Percentiles rank a stretch among this genome's conserved stretches.
Evolutionary conservation across 1,140 invertebrate genomes (phyloP).

Genomic region (Drosophila nikananu): DNA sequence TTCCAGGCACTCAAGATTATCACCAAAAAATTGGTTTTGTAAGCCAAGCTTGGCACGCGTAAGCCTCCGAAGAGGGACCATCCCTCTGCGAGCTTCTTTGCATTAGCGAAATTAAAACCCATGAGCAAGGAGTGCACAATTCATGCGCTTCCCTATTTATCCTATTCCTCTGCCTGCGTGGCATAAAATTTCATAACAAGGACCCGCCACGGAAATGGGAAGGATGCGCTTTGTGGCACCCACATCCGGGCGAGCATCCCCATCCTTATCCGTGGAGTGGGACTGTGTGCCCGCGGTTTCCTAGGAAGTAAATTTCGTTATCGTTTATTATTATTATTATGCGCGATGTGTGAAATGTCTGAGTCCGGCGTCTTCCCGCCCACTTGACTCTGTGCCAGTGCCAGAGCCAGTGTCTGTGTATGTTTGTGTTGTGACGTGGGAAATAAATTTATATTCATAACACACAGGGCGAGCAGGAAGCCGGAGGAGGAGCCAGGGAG

Average conservation of each 20-base stretch:
- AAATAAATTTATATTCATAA: constrained; percentile 84
- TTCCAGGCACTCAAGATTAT: constrained; percentile 12
- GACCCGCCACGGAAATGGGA: constrained; percentile 58
- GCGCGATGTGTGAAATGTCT: constrained; percentile 81
- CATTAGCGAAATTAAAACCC: constrained; percentile 49
- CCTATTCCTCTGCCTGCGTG: constrained; percentile 53
- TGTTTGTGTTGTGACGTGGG: constrained; percentile 73
- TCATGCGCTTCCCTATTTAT: constrained; percentile 31
- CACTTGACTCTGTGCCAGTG: constrained; percentile 34
- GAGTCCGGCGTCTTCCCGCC: constrained; percentile 49
- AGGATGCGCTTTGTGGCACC: constrained; percentile 67
- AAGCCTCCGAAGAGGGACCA: background rate
- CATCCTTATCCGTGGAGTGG: constrained; percentile 11
- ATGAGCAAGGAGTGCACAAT: constrained; percentile 45
- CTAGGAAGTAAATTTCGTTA: constrained; percentile 82
- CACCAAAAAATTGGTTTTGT: constrained; percentile 23
- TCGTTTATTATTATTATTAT: constrained; percentile 84
- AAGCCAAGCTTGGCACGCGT: constrained; percentile 5
- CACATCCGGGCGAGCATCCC: constrained; percentile 14
- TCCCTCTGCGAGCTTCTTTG: constrained; percentile 17
- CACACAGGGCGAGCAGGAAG: constrained; percentile 57
- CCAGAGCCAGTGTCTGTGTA: constrained; percentile 1
- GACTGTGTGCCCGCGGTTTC: constrained; percentile 52
- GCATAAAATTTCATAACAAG: constrained; percentile 72
- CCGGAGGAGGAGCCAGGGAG: constrained; percentile 19